These are phyloP conservation scores for Ennomos quercinarius DNA, from an alignment of 2,888 invertebrate species.

Conservation along the genomic window DNA sequence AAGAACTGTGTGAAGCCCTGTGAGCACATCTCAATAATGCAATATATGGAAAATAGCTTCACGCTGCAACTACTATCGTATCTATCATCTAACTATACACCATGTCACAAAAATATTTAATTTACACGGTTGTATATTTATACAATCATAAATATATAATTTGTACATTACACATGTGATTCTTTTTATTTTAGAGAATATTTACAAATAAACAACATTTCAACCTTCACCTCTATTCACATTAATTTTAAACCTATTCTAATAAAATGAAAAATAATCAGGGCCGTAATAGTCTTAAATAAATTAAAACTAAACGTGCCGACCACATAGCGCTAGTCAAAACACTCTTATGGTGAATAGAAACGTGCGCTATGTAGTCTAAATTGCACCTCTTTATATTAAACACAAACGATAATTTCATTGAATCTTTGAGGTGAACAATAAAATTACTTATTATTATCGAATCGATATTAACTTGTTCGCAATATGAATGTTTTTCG, in stretches of 20 bases:
- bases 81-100: slow-evolving; percentile 67
- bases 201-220: slow-evolving; percentile 78
- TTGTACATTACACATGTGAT: slow-evolving; percentile 80
- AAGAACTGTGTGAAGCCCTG: slow-evolving; percentile 75
- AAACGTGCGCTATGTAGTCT: slow-evolving; percentile 22
- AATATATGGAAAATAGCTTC: slow-evolving; percentile 70
- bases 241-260: slow-evolving; percentile 57
- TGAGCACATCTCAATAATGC: slow-evolving; percentile 59
- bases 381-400: slow-evolving; percentile 29
- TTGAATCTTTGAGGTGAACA: slow-evolving; percentile 46
- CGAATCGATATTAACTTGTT: slow-evolving; percentile 1
- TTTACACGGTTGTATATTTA: slow-evolving; percentile 71
- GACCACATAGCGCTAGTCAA: slow-evolving; percentile 18
- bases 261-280: slow-evolving; percentile 61
- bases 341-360: slow-evolving; percentile 3
- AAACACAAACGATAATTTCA: slow-evolving; percentile 43
- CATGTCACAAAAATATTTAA: slow-evolving; percentile 83
- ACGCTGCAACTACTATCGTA: slow-evolving; percentile 59
- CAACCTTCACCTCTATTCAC: slow-evolving; percentile 71
- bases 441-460: slow-evolving; percentile 11
- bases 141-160: slow-evolving; percentile 77
- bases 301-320: slow-evolving; percentile 53
- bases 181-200: slow-evolving; percentile 61
- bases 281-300: slow-evolving; percentile 71
- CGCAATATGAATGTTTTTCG: background rate